Conservation (phyloP, 2,888 invertebrate species). For the Plebejus melissa region DNA sequence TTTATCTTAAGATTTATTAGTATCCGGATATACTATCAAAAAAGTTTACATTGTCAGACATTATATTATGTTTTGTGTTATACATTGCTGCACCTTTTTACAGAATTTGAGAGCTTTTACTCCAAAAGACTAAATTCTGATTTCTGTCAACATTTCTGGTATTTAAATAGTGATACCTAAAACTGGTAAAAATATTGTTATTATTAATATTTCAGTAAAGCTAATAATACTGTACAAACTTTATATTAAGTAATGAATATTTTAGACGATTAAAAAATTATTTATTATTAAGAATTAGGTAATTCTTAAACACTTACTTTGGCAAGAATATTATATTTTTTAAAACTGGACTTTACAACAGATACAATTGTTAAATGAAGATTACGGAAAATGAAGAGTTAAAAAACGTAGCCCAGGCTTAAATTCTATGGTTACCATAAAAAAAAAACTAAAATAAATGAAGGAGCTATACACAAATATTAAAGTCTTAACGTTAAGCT, state of each 20-base stretch:
- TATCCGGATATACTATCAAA: background rate
- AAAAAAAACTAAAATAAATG: conserved; percentile 23
- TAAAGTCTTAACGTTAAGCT: conserved; percentile 55
- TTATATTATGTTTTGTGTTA: background rate
- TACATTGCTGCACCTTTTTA: background rate
- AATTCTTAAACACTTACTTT: conserved; percentile 51
- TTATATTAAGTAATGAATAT: conserved; percentile 32
- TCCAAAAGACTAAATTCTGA: background rate
- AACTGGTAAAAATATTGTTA: conserved; percentile 37
- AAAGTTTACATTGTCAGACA: background rate
- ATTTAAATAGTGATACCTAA: conserved; percentile 27
- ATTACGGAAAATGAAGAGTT: background rate
- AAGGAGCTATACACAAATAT: conserved; percentile 37
- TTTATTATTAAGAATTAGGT: conserved; percentile 17
- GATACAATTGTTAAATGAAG: background rate
- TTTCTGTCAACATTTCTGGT: background rate
- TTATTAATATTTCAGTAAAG: conserved; percentile 65
- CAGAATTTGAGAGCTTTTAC: background rate
- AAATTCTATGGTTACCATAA: conserved; percentile 17
- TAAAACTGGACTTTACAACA: conserved; percentile 8
- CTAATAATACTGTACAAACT: conserved; percentile 78
- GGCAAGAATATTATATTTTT: conserved; percentile 55
- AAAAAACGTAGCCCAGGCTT: conserved; percentile 9
- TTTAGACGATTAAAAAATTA: conserved; percentile 25
- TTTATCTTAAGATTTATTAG: conserved; percentile 19